Percentiles rank a stretch among this genome's conserved stretches.
phyloP scores from a whole-genome alignment of 2,797 vertebrate species.

The Anisognathus igniventris region DNA sequence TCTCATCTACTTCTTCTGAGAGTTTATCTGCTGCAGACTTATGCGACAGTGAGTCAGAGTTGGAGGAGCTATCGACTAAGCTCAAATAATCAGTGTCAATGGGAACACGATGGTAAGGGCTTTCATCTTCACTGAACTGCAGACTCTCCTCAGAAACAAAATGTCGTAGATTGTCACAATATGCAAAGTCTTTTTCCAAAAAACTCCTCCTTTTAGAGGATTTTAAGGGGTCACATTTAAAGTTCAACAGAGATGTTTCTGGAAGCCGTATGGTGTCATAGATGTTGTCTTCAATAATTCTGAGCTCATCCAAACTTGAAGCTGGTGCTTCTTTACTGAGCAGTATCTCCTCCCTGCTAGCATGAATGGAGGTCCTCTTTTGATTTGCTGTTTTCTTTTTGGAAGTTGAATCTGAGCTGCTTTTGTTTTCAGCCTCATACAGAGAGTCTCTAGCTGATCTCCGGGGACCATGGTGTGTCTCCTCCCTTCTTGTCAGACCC shows the following conservation, averaged over 20 bases:
- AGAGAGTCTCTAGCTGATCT: conserved; percentile 65
- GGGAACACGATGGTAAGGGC: conserved; percentile 58
- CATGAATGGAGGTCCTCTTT: not conserved
- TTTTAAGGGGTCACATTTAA: conserved; percentile 50
- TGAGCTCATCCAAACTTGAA: conserved; percentile 77
- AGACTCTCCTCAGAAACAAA: conserved; percentile 88
- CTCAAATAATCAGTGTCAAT: conserved; percentile 76
- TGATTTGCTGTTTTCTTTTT: conserved; percentile 45
- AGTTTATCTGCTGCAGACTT: conserved; percentile 83
- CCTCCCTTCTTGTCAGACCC: conserved; percentile 84
- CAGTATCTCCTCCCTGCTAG: conserved; percentile 51
- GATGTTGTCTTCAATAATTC: conserved; percentile 86
- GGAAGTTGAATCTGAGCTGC: conserved; percentile 48
- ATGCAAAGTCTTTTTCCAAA: conserved; percentile 78
- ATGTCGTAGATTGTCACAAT: conserved; percentile 71
- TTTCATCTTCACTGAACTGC: conserved; percentile 81
- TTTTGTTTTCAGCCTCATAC: conserved; percentile 62
- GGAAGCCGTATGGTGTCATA: conserved; percentile 92
- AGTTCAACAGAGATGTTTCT: conserved; percentile 69
- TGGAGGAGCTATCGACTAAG: conserved; percentile 75
- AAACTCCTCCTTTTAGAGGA: conserved; percentile 70
- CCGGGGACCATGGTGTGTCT: conserved; percentile 26
- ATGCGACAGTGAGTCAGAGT: conserved; percentile 75
- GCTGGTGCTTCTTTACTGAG: conserved; percentile 60
- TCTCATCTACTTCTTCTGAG: conserved; percentile 92